phyloP scores from a whole-genome alignment of 2,113 vertebrate genomes.

The Romanogobio albipinnatus region DNA sequence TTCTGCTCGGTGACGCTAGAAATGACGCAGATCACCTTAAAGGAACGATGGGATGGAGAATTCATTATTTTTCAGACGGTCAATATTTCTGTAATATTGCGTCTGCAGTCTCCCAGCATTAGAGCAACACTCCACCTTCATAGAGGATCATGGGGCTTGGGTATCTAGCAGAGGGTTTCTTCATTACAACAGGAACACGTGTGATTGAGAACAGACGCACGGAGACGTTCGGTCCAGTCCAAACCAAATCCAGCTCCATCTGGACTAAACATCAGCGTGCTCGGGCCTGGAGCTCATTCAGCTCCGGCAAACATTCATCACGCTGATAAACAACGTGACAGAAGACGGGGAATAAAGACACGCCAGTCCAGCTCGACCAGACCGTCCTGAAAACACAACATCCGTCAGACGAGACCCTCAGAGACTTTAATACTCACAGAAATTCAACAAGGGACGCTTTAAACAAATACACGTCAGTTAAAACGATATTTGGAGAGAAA shows the following conservation, averaged over 20 bases:
- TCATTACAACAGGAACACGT: neutral
- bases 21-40: neutral
- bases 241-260: neutral
- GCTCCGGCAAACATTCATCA: conserved; percentile 22
- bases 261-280: neutral
- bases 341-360: neutral
- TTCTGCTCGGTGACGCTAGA: neutral
- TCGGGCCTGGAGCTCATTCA: conserved; percentile 11
- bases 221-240: neutral
- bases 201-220: conserved; percentile 20
- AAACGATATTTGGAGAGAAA: neutral
- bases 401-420: neutral
- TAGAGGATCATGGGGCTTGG: neutral
- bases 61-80: neutral
- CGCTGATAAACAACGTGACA: conserved; percentile 15
- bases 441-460: neutral
- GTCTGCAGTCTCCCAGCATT: neutral
- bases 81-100: neutral
- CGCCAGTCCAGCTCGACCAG: neutral
- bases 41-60: neutral
- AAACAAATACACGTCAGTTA: neutral
- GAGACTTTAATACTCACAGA: neutral
- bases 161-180: neutral
- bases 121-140: neutral
- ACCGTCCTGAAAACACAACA: neutral